Percentiles rank a stretch among this genome's conserved stretches.
phyloP scores from a whole-genome alignment of 2,113 vertebrate genomes.

The Harpagus bidentatus region DNA sequence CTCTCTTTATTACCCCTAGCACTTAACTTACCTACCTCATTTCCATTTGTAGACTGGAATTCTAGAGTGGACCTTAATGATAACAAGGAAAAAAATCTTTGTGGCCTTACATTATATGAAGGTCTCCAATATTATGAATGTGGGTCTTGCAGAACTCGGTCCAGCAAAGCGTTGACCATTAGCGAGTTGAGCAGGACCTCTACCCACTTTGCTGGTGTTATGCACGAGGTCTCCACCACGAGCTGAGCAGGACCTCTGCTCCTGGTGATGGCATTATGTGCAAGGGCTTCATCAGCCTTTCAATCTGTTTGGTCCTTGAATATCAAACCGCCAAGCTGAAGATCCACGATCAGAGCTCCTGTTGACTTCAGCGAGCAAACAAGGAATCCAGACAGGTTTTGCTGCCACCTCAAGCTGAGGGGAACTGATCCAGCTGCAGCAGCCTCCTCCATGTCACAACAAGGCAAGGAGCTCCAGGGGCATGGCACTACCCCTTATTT shows the following conservation, averaged over 20 bases:
- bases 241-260: not conserved
- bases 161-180: not conserved
- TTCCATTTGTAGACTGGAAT: not conserved
- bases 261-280: not conserved
- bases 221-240: rapidly evolving
- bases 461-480: not conserved
- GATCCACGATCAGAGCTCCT: not conserved
- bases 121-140: not conserved
- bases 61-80: not conserved
- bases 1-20: not conserved
- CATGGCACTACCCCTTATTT: not conserved
- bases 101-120: not conserved
- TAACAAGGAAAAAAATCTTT: not conserved
- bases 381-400: not conserved
- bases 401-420: not conserved
- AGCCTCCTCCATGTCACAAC: not conserved
- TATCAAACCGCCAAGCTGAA: not conserved
- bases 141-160: not conserved
- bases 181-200: not conserved
- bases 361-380: not conserved
- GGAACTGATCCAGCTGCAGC: not conserved
- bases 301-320: not conserved
- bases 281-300: not conserved
- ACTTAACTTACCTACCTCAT: not conserved
- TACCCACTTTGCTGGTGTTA: too few relatives aligned